phyloP scores from a whole-genome alignment of 2,113 vertebrate genomes.

The Micromys minutus region DNA sequence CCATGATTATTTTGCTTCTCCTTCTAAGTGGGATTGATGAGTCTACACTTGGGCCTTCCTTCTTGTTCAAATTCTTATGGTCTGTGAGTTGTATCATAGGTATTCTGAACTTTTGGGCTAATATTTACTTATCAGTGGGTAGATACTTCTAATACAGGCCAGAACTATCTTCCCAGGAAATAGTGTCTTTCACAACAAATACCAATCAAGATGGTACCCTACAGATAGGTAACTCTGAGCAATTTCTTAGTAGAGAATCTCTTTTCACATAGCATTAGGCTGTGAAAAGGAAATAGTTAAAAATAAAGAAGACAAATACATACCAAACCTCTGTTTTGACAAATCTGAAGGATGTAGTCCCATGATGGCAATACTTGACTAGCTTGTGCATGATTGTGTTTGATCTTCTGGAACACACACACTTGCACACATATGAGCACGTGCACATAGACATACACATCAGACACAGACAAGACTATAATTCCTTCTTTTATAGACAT shows the following conservation, averaged over 20 bases:
- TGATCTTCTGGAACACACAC: neutral
- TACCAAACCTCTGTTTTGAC: neutral
- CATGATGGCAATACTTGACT: neutral
- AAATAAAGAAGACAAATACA: neutral
- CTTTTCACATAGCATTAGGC: neutral
- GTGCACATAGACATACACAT: neutral
- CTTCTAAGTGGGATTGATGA: too few species aligned
- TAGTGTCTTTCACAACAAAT: neutral
- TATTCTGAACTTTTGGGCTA: too few species aligned
- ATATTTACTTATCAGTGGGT: too few species aligned
- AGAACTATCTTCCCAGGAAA: neutral
- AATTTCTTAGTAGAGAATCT: neutral
- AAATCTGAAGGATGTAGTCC: neutral
- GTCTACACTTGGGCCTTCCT: too few species aligned
- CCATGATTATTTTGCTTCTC: too few species aligned
- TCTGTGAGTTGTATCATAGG: too few species aligned
- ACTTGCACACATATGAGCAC: neutral
- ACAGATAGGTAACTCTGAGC: neutral
- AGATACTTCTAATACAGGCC: too few species aligned
- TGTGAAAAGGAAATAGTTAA: neutral
- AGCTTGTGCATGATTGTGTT: neutral
- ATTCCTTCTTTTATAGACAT: neutral
- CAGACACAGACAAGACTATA: neutral
- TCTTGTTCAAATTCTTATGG: too few species aligned
- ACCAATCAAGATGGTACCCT: neutral